phyloP scores from a whole-genome alignment of 2,888 invertebrate genomes.

The Nasonovia ribisnigri region DNA sequence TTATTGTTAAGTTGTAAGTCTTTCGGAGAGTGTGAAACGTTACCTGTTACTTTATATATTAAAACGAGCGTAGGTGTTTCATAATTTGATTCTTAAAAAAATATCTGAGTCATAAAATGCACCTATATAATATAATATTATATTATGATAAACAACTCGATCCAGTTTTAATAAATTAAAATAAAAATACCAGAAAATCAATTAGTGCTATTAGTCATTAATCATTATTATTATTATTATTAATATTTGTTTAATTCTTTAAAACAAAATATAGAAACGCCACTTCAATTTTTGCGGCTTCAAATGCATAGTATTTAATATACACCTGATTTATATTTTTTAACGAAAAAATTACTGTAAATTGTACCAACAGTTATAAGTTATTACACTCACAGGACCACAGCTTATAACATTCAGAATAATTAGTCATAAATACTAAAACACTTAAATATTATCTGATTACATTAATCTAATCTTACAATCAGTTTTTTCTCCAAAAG shows the following conservation, averaged over 20 bases:
- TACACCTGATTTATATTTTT: not conserved
- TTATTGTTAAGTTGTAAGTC: not conserved
- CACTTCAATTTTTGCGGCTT: not conserved
- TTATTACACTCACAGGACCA: not conserved
- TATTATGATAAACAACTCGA: not conserved
- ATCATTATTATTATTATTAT: not conserved
- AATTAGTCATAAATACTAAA: not conserved
- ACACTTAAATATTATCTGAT: not conserved
- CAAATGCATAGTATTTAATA: not conserved
- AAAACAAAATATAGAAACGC: not conserved
- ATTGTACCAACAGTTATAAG: not conserved
- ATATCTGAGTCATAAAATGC: conserved; percentile 18
- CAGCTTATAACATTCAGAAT: not conserved
- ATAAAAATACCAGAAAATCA: not conserved
- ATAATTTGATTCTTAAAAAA: not conserved
- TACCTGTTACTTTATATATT: not conserved
- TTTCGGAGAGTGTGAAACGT: not conserved
- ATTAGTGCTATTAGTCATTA: not conserved
- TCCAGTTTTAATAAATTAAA: not conserved
- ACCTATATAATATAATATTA: not conserved
- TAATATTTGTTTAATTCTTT: not conserved
- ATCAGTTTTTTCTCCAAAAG: not conserved
- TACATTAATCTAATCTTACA: not conserved
- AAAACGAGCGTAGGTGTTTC: not conserved
- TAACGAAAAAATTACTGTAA: not conserved